These are phyloP conservation scores for Amaurobius ferox DNA, from an alignment of 2,888 invertebrate species.

Conservation along the genomic window DNA sequence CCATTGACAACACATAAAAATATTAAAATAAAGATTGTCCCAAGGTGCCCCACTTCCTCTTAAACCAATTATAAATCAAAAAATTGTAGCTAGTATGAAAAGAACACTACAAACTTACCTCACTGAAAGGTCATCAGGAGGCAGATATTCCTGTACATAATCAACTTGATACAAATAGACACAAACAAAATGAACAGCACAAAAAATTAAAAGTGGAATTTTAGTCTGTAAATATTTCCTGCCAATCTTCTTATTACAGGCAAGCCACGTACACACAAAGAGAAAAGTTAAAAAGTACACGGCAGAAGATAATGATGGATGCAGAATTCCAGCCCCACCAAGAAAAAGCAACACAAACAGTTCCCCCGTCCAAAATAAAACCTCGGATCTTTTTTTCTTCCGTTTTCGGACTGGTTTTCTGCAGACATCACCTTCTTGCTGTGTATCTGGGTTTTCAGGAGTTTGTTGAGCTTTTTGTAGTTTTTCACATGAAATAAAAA, in stretches of 20 bases:
- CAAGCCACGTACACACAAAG: slow-evolving; percentile 90
- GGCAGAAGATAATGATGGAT: slow-evolving; percentile 89
- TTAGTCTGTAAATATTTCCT: slow-evolving; percentile 83
- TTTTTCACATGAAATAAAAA: slow-evolving; percentile 76
- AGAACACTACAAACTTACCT: slow-evolving; percentile 81
- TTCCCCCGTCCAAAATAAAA: slow-evolving; percentile 72
- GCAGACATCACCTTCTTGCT: slow-evolving; percentile 33
- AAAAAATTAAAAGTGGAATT: slow-evolving; percentile 80
- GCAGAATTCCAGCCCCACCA: slow-evolving; percentile 86
- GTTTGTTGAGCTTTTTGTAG: slow-evolving; percentile 58
- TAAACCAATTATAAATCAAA: too few species aligned
- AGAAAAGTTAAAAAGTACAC: slow-evolving; percentile 93
- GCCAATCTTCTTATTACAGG: slow-evolving; percentile 86
- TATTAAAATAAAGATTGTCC: too few species aligned
- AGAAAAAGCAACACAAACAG: slow-evolving; percentile 77
- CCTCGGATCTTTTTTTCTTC: slow-evolving; percentile 65
- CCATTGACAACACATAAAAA: too few species aligned
- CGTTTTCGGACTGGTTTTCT: slow-evolving; percentile 40
- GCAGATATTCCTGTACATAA: slow-evolving; percentile 85
- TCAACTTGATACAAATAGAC: slow-evolving; percentile 90
- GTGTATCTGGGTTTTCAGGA: slow-evolving; percentile 13
- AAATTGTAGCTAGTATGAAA: too few species aligned
- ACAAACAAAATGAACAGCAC: slow-evolving; percentile 85
- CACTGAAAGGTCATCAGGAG: slow-evolving; percentile 84
- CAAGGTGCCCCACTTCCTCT: too few species aligned